Evolutionary conservation across 2,888 invertebrate species (phyloP).

Genomic region (Harpalus rubripes): DNA sequence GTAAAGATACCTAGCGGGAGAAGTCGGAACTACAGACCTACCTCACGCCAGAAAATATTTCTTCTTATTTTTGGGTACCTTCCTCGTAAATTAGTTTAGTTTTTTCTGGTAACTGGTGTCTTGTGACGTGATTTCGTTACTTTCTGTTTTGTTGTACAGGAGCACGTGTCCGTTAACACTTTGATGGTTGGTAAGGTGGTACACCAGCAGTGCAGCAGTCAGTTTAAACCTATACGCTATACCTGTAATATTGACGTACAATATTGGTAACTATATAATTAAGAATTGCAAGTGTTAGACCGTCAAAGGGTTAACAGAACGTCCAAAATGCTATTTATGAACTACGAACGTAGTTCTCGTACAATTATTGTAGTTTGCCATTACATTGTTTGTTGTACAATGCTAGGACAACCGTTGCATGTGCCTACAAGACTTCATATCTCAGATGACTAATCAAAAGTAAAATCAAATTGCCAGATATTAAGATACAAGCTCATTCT

Average conservation of each 20-base stretch:
- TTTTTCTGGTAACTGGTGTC: too few species aligned
- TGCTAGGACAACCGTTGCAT: slow-evolving; percentile 71
- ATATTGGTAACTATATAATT: slow-evolving; percentile 51
- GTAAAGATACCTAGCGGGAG: too few species aligned
- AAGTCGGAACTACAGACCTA: too few species aligned
- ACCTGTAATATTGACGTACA: slow-evolving; percentile 33
- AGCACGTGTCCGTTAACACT: slow-evolving; percentile 66
- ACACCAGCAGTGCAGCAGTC: slow-evolving; percentile 50
- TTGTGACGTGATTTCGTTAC: slow-evolving; percentile 54
- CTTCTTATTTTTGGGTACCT: too few species aligned
- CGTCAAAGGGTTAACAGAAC: slow-evolving; percentile 66
- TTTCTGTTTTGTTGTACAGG: slow-evolving; percentile 63
- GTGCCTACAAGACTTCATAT: slow-evolving; percentile 72
- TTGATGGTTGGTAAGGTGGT: slow-evolving; percentile 63
- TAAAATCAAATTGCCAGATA: slow-evolving; percentile 71
- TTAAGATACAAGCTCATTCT: slow-evolving; percentile 71
- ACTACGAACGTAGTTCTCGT: slow-evolving; percentile 20
- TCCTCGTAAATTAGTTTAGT: too few species aligned
- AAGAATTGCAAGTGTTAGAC: slow-evolving; percentile 37
- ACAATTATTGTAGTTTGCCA: slow-evolving; percentile 25
- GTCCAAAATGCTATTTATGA: slow-evolving; percentile 4
- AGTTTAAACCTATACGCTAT: slow-evolving; percentile 40
- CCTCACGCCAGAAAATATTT: too few species aligned
- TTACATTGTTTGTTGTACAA: slow-evolving; percentile 68
- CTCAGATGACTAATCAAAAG: slow-evolving; percentile 70